These are phyloP conservation scores for Aurelia aurita DNA, from an alignment of 30 jellyfish, hydroid and myxozoan genomes.

Conservation along the genomic window DNA sequence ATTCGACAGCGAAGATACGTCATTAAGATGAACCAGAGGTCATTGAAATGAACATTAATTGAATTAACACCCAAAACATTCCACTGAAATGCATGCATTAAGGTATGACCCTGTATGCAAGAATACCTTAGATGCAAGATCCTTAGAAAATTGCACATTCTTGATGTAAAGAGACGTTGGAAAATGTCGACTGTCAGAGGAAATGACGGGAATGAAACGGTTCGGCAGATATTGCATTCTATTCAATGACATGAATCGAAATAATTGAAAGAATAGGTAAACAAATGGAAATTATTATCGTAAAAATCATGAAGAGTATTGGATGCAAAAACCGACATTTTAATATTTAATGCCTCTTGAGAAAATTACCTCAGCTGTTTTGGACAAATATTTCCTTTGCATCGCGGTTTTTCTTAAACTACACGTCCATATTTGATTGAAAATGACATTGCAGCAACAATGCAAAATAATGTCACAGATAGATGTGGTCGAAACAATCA, in stretches of 20 bases:
- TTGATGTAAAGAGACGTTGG: background rate
- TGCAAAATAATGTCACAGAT: constrained; percentile 5
- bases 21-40: too few relatives aligned
- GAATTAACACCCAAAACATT: too few relatives aligned
- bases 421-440: constrained; percentile 9
- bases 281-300: constrained; percentile 29
- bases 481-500: constrained; percentile 4
- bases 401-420: constrained; percentile 30
- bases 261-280: constrained; percentile 31
- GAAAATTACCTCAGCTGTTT: constrained; percentile 6
- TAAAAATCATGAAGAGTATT: constrained; percentile 3
- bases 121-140: too few relatives aligned
- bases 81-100: too few relatives aligned
- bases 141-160: too few relatives aligned
- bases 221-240: background rate
- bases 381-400: constrained; percentile 32
- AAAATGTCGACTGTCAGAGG: background rate
- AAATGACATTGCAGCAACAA: constrained; percentile 3
- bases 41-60: too few relatives aligned
- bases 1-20: too few relatives aligned
- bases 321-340: constrained; percentile 40
- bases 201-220: background rate
- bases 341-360: constrained; percentile 37
- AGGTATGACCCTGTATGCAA: too few relatives aligned
- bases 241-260: constrained; percentile 15